Base-by-base conservation (phyloP, 1,140 invertebrate species). In the Melitaea cinxia region DNA sequence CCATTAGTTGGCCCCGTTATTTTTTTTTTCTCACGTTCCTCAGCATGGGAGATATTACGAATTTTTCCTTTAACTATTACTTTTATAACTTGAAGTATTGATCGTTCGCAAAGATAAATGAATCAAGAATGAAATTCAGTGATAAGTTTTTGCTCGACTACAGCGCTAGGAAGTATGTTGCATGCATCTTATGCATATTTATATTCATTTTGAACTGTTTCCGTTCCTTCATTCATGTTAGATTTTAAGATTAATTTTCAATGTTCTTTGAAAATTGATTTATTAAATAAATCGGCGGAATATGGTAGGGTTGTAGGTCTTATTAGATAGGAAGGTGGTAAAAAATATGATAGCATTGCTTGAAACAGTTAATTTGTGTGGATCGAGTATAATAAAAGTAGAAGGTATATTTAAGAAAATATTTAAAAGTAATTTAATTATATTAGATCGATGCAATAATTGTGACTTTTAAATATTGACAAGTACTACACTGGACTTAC, bases 21-120 rank as follows among this genome's bases (percentile, higher is more conserved):
- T 14, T 49, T 35, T 45, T 65, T 70, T 65, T 70, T 65, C 30
- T 61, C 55, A 56, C 47, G 37, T 62, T 61, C n/a, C 53, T 12
- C 37, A 3, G 7, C 19, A 23, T 47, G 42, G 10, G 23, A 23
- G 42, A n/a, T 47, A 21, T 21, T 15, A 17, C 37, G 9, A 47
- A 47, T 47, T 47, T 47, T 47, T 45, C 42, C n/a, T 47, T 19
- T 21, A n/a, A 47, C 17, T 47, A 47, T 24, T 23, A 24, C 19
- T 47, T 47, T 47, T 23, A 23, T 47, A 47, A 21, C 15, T 23
- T 19, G 35, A 39, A 39, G 35, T 39, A 39, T 39, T 47, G 21
- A 47, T 47, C 17, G 17, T 47, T 23, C 19, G 6, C 14, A 7
- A 47, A 12, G 42, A 47, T 47, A 47, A 47, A 47, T 47, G 7